Conservation (phyloP, 1,140 invertebrate species). For the Pseudomyrmex gracilis region DNA sequence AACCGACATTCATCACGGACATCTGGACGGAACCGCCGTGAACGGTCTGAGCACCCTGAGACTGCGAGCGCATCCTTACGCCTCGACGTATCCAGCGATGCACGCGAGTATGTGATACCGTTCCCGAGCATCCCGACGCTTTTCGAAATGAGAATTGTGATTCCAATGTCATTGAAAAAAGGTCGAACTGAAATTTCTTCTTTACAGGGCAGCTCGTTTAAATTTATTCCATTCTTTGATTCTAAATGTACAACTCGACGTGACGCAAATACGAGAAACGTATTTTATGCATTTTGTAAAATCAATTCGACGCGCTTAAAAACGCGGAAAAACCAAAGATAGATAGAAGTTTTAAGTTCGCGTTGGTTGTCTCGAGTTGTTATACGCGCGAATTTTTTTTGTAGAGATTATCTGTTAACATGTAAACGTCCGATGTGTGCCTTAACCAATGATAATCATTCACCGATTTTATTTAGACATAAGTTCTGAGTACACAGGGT, state of each 20-base stretch:
- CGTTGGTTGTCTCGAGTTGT: neutral
- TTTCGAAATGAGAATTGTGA: neutral
- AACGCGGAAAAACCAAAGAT: slow-evolving; percentile 31
- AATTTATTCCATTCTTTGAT: no score
- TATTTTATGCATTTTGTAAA: neutral
- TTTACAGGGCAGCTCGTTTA: no score
- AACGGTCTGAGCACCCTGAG: slow-evolving; percentile 80
- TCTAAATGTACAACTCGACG: neutral
- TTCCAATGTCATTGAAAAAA: neutral
- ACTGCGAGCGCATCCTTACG: slow-evolving; percentile 82
- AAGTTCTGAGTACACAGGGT: slow-evolving; percentile 72
- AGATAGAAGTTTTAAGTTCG: no score
- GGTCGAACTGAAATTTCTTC: neutral
- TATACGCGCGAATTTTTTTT: slow-evolving; percentile 6
- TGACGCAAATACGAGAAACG: neutral
- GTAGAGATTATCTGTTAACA: neutral
- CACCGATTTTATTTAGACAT: slow-evolving; percentile 32
- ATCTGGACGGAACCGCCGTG: slow-evolving; percentile 78
- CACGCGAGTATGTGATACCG: slow-evolving; percentile 83
- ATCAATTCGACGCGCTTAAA: neutral
- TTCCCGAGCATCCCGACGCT: neutral
- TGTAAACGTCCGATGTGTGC: slow-evolving; percentile 31
- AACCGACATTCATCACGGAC: slow-evolving; percentile 74
- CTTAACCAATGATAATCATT: slow-evolving; percentile 35
- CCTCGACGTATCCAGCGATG: slow-evolving; percentile 82